Evolutionary conservation across 2,113 vertebrate species (phyloP), one percentile per base, ranked within the genome.

Genomic region (Setophaga coronata): DNA sequence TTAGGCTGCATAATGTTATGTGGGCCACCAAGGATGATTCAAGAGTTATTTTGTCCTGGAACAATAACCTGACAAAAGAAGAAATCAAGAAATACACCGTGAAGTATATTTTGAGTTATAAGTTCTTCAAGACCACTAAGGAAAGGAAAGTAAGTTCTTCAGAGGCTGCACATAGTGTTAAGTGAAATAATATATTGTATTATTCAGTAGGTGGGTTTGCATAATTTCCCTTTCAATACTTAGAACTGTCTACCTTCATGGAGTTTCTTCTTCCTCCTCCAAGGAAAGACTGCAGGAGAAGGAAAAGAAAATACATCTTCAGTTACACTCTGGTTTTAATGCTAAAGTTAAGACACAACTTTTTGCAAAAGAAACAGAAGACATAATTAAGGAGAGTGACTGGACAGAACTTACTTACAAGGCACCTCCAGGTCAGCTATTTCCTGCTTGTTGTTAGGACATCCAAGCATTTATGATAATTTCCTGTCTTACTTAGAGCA

Each of bases 321-420:
- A 25, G 5, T 86, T 97, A 40, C 43, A 96, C 66, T 51, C 96
- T 73, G 95, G 97, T n/a, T 94, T 97, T 74, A 83, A 40, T 25
- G 97, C 90, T 71, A 97, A 94, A 89, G 94, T 97, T 64, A 96
- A 96, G 94, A 96, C 93, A 82, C 90, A 94, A 25, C 34, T 97
- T 86, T 82, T 97, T 78, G 28, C 53, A 50, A 97, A 85, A 81
- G 84, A 64, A 85, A 95, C 86, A 70, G 72, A 51, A n/a, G 76
- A 74, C 1, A 2, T 96, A 77, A 74, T 95, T 70, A 70, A 90
- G 56, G 92, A 95, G 66, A 84, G 97, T 65, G 78, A 51, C 24
- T 96, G 95, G 94, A 86, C 96, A 76, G 88, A 96, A 82, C n/a
- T 81, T 71, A 82, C 67, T 84, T 97, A 97, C 82, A 84, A 87